These are phyloP conservation scores for Rhinopithecus roxellana DNA, from an alignment of 2,113 vertebrate genomes.

Conservation along the genomic window DNA sequence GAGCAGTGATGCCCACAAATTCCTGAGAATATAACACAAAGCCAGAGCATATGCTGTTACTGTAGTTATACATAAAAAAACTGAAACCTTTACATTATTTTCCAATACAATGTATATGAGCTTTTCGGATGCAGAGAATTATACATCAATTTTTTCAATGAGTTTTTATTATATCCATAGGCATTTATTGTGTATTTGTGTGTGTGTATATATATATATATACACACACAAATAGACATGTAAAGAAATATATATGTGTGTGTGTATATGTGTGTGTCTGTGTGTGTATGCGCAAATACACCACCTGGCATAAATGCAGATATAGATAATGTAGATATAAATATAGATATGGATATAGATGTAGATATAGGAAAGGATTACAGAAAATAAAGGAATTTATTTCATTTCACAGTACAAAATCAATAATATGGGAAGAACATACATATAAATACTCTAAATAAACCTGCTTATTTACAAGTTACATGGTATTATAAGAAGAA, in stretches of 20 bases:
- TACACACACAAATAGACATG: too few relatives aligned
- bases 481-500: not conserved
- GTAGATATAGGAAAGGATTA: not conserved
- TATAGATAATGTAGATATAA: not conserved
- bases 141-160: not conserved
- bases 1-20: not conserved
- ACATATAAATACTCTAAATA: not conserved
- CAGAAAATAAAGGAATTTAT: not conserved
- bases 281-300: not conserved
- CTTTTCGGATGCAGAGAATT: not conserved
- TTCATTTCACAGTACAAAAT: not conserved
- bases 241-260: too few relatives aligned
- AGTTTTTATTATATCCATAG: not conserved
- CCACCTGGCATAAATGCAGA: not conserved
- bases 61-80: not conserved
- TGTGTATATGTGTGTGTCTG: too few relatives aligned
- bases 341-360: not conserved
- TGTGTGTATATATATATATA: not conserved
- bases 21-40: not conserved
- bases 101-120: not conserved
- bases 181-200: not conserved
- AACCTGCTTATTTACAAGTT: not conserved
- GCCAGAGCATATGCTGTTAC: not conserved
- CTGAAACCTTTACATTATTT: not conserved
- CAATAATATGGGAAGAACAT: not conserved